Conservation (phyloP, 2,797 vertebrate species). For the Falco concolor region DNA sequence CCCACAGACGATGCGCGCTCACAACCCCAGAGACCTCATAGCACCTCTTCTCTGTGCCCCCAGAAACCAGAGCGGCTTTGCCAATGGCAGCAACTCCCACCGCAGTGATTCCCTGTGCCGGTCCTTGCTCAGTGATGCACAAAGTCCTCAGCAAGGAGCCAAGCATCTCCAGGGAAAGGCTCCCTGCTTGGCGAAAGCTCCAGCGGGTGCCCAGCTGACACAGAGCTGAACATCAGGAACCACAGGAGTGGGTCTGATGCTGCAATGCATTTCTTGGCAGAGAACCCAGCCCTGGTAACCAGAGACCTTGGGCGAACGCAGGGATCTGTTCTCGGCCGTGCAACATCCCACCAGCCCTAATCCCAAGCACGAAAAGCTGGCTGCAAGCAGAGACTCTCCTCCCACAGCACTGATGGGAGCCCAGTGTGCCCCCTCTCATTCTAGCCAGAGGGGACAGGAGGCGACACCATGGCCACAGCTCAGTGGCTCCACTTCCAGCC, state of each 20-base stretch:
- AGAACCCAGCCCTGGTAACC: not conserved
- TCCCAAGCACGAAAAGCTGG: not conserved
- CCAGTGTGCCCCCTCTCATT: accelerated
- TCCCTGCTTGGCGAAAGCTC: not conserved
- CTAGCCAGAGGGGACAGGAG: not conserved
- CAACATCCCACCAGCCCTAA: not conserved
- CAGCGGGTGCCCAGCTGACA: not conserved
- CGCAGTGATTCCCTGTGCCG: accelerated
- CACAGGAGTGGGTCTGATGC: not conserved
- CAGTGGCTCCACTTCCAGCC: not conserved
- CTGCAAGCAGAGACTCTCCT: not conserved
- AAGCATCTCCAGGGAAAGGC: not conserved
- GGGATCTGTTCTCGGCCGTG: not conserved
- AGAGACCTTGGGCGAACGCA: accelerated
- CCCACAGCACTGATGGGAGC: not conserved
- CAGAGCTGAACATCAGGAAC: not conserved
- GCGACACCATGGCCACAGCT: not conserved
- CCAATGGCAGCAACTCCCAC: accelerated
- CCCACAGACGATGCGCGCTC: accelerated
- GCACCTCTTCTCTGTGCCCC: not conserved
- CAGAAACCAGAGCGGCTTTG: not conserved
- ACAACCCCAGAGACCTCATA: not conserved
- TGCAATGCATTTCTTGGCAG: not conserved
- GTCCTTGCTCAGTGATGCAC: not conserved
- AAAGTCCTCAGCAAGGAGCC: not conserved